Evolutionary conservation across 2,797 vertebrate species (phyloP), one percentile per base, ranked within the genome.

Genomic region (Lateolabrax maculatus): DNA sequence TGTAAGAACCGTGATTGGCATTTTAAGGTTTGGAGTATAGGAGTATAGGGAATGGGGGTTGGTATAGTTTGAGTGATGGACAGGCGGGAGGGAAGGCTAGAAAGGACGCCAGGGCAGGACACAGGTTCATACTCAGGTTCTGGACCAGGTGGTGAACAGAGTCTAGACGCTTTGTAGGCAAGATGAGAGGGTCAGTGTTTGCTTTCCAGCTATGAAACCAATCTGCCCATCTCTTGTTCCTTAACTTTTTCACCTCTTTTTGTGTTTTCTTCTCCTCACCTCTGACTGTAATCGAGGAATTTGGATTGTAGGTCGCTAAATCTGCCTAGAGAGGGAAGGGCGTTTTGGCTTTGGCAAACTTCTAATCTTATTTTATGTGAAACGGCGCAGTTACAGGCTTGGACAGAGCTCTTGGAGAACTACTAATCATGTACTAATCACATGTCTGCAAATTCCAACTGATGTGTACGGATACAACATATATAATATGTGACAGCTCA

Each of bases 111-210:
- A 23, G 36, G 39, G 52, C 43, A 68, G 65, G 66, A 76, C 53
- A 25, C 48, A 21, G 61, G 71, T 82, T 84, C 76, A 84, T 23
- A 44, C 23, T 71, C 58, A n/a, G 82, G 72, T 63, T 75, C 39
- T 65, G 69, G 41, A 73, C 34, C 25, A 18, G 73, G 71, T 37
- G 36, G 61, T 18, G 39, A 84, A 72, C 58, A 46, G 34, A 70
- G 74, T 86, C 86, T 81, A 82, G 82, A 88, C 70, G 21, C 86
- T 89, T 77, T 75, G 77, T 79, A 85, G 73, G 77, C 77, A 77
- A 75, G 61, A 75, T 3, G 72, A 77, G 57, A 46, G 64, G 81
- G 39, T 71, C 61, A 52, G 65, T 73, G 74, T 84, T 84, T 80
- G 73, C 78, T 80, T 74, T 85, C 51, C 82, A 75, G 66, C 69